Base-by-base conservation (phyloP, 2,888 invertebrate species). In the Asteroscopus sphinx region DNA sequence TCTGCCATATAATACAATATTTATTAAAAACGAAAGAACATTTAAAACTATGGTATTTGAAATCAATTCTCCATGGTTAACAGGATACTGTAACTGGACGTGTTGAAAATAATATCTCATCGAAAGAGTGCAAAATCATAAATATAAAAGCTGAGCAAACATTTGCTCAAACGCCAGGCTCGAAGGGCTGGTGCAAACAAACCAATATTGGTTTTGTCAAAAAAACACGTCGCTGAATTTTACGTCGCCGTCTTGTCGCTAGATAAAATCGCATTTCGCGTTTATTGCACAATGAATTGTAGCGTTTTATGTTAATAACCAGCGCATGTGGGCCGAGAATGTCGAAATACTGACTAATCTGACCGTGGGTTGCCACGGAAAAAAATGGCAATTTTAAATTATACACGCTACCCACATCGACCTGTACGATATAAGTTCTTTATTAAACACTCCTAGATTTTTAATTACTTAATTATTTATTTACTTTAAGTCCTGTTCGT, bases 361-460 rank as follows among this genome's bases (percentile, higher is more conserved):
- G 81, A 73, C 82, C 88, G 93, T 94, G 93, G 93, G 93, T 81
- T 85, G 92, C 81, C 87, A 79, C 77, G 79, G 80, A 83, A 90
- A 90, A 90, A 93, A 93, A 92, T 92, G 91, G 90, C 93, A 92
- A 94, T 93, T 94, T 94, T 86, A 91, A 92, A 93, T 93, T 92
- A 93, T 92, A 86, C 89, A 89, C 86, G 85, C 93, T 90, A 81
- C 93, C 93, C 92, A 94, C 93, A 89, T 81, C 76, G 70, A 58
- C 6, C 33, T 71, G 80, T 79, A 53, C 57, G 64, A 45, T 82
- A 87, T 86, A 83, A 83, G 87, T 88, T 85, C 82, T 86, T 86
- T 86, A 85, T 87, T 89, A 88, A 72, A 87, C 86, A 83, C 84
- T 87, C 85, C 85, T 83, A 88, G 83, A 77, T 87, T 86, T 87